These are phyloP conservation scores for Lysandra coridon DNA, from an alignment of 2,888 invertebrate genomes.

Conservation along the genomic window DNA sequence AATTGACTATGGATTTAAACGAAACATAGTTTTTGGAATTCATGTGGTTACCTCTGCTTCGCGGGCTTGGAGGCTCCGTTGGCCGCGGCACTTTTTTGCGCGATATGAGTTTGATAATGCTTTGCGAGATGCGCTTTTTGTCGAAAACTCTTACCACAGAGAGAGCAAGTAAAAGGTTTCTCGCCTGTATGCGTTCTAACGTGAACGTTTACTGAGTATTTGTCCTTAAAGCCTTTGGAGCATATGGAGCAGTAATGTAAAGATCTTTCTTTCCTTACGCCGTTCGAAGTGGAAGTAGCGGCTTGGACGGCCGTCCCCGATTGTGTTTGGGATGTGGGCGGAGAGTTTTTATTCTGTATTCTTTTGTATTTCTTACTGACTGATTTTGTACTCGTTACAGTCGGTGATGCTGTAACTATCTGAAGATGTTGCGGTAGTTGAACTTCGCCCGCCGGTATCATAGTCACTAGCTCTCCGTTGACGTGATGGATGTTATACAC, in stretches of 20 bases:
- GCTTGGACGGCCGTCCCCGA: constrained; percentile 67
- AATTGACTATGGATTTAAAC: constrained; percentile 66
- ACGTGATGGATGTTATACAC: constrained; percentile 81
- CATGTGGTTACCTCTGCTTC: constrained; percentile 73
- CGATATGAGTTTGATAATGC: constrained; percentile 95
- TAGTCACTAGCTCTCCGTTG: constrained; percentile 71
- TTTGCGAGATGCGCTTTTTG: constrained; percentile 96
- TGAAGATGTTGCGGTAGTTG: constrained; percentile 76
- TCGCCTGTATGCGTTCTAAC: constrained; percentile 98
- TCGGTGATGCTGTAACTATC: constrained; percentile 80
- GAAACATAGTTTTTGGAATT: constrained; percentile 40
- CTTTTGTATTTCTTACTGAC: constrained; percentile 86
- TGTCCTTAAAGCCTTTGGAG: constrained; percentile 96
- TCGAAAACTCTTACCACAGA: constrained; percentile 95
- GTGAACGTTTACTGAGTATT: constrained; percentile 98
- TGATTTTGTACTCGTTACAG: constrained; percentile 83
- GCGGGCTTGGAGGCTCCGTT: constrained; percentile 82
- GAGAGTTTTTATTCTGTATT: constrained; percentile 76
- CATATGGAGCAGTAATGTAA: constrained; percentile 96
- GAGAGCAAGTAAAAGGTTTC: constrained; percentile 96
- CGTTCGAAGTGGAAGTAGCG: constrained; percentile 83
- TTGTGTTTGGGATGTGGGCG: constrained; percentile 62
- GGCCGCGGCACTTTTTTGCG: constrained; percentile 88
- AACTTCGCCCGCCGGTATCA: constrained; percentile 72
- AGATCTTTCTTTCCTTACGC: constrained; percentile 91